Percentiles rank a stretch among this genome's conserved stretches.
Conservation (phyloP, 2,888 invertebrate genomes). For the Drosophila conformis region DNA sequence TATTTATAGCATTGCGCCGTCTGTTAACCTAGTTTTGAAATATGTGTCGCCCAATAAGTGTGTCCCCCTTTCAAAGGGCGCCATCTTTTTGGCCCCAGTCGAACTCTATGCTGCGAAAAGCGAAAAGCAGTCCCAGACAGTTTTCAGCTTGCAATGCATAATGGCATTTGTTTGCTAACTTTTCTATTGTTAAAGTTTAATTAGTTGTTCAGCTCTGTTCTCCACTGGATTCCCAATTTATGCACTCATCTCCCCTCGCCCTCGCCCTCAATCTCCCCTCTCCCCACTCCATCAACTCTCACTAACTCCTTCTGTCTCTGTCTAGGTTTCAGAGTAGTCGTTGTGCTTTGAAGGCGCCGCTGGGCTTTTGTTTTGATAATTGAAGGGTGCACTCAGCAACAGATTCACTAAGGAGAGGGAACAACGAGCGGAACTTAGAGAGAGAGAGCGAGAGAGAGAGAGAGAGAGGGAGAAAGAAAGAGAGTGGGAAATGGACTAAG, state of each 20-base stretch:
- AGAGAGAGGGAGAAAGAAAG: not conserved
- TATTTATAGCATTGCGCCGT: conserved; percentile 45
- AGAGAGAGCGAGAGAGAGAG: not conserved
- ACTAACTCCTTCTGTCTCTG: conserved; percentile 9
- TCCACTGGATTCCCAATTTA: conserved; percentile 26
- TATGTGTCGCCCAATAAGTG: conserved; percentile 54
- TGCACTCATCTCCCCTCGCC: conserved; percentile 8
- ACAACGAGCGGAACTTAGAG: conserved; percentile 14
- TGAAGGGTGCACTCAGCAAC: conserved; percentile 46
- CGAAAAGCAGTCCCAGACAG: conserved; percentile 36
- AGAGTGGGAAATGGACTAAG: not conserved
- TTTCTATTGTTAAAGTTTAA: conserved; percentile 76
- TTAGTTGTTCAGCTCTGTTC: conserved; percentile 67
- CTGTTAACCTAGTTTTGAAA: conserved; percentile 75
- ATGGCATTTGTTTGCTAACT: conserved; percentile 75
- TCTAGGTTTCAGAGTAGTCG: conserved; percentile 13
- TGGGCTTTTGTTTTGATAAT: conserved; percentile 56
- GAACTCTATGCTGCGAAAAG: conserved; percentile 13
- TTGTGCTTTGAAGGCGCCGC: conserved; percentile 50
- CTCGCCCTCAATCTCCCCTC: not conserved
- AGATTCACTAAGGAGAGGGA: conserved; percentile 30
- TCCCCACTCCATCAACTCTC: not conserved
- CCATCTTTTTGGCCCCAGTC: conserved; percentile 37
- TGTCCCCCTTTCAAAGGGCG: conserved; percentile 36
- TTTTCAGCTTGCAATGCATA: conserved; percentile 39